A percentile compares a stretch with the other conserved stretches of the same genome.
These are phyloP conservation scores for Sinella curviseta DNA, from an alignment of 1,140 invertebrate species.

Conservation along the genomic window DNA sequence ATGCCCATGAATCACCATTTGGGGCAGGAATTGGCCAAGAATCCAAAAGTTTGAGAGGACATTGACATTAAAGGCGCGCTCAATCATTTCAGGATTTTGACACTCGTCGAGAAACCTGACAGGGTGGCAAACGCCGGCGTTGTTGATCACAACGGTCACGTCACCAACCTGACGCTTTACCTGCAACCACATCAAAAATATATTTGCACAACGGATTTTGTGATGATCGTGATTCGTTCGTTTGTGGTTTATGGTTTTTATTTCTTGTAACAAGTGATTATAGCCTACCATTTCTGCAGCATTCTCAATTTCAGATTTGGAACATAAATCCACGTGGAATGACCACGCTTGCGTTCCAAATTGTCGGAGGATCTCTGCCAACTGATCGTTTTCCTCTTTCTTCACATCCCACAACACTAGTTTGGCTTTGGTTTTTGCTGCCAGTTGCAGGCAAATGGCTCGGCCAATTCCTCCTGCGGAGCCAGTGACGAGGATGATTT, in stretches of 20 bases:
- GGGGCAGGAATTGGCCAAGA: not conserved
- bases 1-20: not conserved
- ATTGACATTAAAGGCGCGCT: not conserved
- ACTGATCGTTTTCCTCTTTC: constrained; percentile 31
- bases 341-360: constrained; percentile 27
- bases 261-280: not conserved
- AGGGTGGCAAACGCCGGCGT: constrained; percentile 3
- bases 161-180: constrained; percentile 25
- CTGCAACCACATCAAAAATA: no score
- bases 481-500: constrained; percentile 40
- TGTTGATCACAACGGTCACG: constrained; percentile 29
- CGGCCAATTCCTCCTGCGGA: constrained; percentile 42
- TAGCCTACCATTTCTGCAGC: constrained; percentile 17
- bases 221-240: no score
- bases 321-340: constrained; percentile 39
- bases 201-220: no score
- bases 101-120: not conserved
- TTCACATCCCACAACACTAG: constrained; percentile 40
- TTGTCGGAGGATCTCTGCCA: constrained; percentile 27
- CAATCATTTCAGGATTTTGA: not conserved
- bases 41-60: constrained; percentile 23
- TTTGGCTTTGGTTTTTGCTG: constrained; percentile 30
- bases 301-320: constrained; percentile 24
- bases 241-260: no score
- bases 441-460: constrained; percentile 34